Evolutionary conservation across 1,140 invertebrate genomes (phyloP), one percentile per base, ranked within the genome.

Genomic region (Bombus cullumanus): DNA sequence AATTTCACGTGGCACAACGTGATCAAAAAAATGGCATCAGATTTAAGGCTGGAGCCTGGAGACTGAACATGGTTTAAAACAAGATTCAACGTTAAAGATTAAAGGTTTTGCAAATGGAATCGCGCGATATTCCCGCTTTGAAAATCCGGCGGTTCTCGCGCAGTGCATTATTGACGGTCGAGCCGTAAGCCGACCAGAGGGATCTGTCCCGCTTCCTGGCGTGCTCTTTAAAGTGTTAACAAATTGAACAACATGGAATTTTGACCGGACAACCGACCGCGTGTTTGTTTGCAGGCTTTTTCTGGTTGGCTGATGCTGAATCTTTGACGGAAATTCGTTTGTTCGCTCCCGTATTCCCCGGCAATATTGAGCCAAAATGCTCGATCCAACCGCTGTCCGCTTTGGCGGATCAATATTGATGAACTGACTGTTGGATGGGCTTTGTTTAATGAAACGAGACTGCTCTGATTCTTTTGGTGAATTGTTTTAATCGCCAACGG

Each of bases 211-310:
- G 37, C 62, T 80, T 80, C 18, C 43, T 37, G 43, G 13, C 43
- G 28, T 69, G 66, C 78, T 71, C 37, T 80, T 53, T 47, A 71
- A 80, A 80, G 62, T 80, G 66, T 80, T 81, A 81, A 72, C 80
- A 73, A 81, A 73, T 81, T 81, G 80, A 62, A 72, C 79, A 81
- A 81, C 68, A 72, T 25, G 47, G 68, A 53, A 69, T 69, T 80
- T 47, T 41, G 64, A 37, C 68, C 68, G 22, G 31, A 68, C 66
- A 71, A 18, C 37, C 25, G 22, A 25, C 68, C 68, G 37, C 22
- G 6, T 43, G 25, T 73, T 31, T 31, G 41, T 74, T 74, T n/a
- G 15, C 34, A 34, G 62, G 41, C 10, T 53, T 53, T 69, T 68
- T 74, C 72, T 74, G 72, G n/a, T 25, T 28, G 39, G 72, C 28